phyloP scores from a whole-genome alignment of 2,113 vertebrate species.

The Hyla sarda region DNA sequence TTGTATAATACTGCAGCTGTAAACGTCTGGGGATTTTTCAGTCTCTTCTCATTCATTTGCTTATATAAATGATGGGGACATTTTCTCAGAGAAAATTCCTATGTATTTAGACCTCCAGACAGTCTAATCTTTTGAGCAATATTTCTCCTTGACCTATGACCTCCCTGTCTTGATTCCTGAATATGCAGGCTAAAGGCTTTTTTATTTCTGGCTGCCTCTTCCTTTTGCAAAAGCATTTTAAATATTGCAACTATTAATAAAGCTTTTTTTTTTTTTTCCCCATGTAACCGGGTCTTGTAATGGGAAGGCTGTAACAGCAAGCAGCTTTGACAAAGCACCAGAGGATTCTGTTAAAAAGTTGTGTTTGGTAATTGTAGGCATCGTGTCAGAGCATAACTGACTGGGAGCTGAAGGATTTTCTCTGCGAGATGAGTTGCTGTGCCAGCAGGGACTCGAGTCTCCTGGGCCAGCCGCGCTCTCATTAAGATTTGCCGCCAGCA shows the following conservation, averaged over 20 bases:
- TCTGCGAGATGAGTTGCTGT: slow-evolving; percentile 83
- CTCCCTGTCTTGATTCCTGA: background rate
- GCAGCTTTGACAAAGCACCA: slow-evolving; percentile 85
- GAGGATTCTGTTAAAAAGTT: slow-evolving; percentile 88
- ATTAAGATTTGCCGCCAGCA: slow-evolving; percentile 93
- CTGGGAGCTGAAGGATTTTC: slow-evolving; percentile 87
- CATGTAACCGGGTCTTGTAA: slow-evolving; percentile 73
- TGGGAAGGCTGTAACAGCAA: slow-evolving; percentile 74
- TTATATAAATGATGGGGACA: too few relatives aligned
- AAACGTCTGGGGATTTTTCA: background rate
- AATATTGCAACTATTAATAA: slow-evolving; percentile 72
- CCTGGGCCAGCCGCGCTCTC: slow-evolving; percentile 86
- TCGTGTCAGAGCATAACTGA: slow-evolving; percentile 86
- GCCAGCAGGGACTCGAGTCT: slow-evolving; percentile 89
- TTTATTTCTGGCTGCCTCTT: background rate
- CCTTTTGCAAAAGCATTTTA: background rate
- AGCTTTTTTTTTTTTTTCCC: slow-evolving; percentile 85
- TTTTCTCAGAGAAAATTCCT: background rate
- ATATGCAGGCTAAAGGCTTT: background rate
- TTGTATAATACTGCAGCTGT: too few relatives aligned
- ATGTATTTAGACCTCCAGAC: background rate
- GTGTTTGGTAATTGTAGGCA: slow-evolving; percentile 88
- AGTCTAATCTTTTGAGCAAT: background rate
- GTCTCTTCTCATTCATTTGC: background rate
- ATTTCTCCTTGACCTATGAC: slow-evolving; percentile 3